Evolutionary conservation across 2,888 invertebrate species (phyloP).

Genomic region (Chloroclystis v-ata): DNA sequence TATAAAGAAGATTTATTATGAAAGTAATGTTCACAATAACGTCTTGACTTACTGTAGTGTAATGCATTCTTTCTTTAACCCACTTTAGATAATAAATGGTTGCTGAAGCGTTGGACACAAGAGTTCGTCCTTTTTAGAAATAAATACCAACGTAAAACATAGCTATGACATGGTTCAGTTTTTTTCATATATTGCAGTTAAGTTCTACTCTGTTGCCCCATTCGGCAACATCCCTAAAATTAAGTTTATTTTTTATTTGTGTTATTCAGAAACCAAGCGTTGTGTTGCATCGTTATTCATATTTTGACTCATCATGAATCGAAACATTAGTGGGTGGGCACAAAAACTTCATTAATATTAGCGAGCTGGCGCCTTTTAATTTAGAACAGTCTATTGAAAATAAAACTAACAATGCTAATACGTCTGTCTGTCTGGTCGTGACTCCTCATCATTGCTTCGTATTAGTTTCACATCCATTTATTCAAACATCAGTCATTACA

Average conservation of each 20-base stretch:
- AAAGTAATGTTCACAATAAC: constrained; percentile 49
- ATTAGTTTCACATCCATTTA: constrained; percentile 53
- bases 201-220: too few species aligned
- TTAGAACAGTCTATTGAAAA: constrained; percentile 49
- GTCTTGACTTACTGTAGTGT: constrained; percentile 37
- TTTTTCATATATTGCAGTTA: too few species aligned
- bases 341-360: constrained; percentile 28
- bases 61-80: constrained; percentile 27
- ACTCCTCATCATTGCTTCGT: constrained; percentile 53
- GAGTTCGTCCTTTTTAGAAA: constrained; percentile 2
- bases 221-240: too few species aligned
- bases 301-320: constrained; percentile 2
- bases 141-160: background rate
- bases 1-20: constrained; percentile 61
- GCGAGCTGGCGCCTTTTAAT: constrained; percentile 32
- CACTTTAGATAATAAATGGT: constrained; percentile 24
- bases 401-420: constrained; percentile 67
- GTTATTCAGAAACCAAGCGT: background rate
- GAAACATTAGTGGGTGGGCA: constrained; percentile 14
- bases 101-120: constrained; percentile 9
- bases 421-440: constrained; percentile 51
- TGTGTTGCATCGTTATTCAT: background rate
- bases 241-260: too few species aligned
- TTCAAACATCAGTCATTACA: constrained; percentile 51
- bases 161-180: too few species aligned